These are phyloP conservation scores for Papilio polyxenes DNA, from an alignment of 1,140 invertebrate genomes.

Conservation along the genomic window DNA sequence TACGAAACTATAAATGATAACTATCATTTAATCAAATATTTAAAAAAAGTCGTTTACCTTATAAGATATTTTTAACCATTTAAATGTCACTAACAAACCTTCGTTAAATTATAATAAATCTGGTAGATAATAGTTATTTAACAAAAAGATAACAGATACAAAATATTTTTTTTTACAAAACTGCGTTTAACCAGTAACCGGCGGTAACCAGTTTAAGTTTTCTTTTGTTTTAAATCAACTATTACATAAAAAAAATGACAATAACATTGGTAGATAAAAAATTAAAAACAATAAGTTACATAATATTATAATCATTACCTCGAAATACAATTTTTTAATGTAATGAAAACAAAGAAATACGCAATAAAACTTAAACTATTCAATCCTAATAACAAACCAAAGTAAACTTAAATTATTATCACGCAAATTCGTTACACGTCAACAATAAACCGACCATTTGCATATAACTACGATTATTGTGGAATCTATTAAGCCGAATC, in stretches of 20 bases:
- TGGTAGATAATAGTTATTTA: background rate
- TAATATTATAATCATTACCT: background rate
- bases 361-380: background rate
- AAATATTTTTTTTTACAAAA: too few species aligned
- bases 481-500: constrained; percentile 2
- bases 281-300: too few species aligned
- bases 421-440: background rate
- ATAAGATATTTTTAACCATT: background rate
- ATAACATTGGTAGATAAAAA: too few species aligned
- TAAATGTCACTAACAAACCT: constrained; percentile 22
- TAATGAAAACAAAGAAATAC: constrained; percentile 1
- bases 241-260: too few species aligned
- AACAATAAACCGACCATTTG: background rate
- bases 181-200: too few species aligned
- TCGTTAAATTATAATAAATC: background rate
- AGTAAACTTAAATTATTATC: background rate
- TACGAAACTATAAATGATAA: too few species aligned
- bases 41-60: background rate
- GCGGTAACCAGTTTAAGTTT: too few species aligned
- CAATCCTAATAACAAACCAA: background rate
- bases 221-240: too few species aligned
- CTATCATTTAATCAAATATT: background rate
- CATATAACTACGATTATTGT: constrained; percentile 19
- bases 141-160: background rate
- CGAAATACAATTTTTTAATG: background rate